phyloP scores from a whole-genome alignment of 2,113 vertebrate genomes.

The Oryzias celebensis region DNA sequence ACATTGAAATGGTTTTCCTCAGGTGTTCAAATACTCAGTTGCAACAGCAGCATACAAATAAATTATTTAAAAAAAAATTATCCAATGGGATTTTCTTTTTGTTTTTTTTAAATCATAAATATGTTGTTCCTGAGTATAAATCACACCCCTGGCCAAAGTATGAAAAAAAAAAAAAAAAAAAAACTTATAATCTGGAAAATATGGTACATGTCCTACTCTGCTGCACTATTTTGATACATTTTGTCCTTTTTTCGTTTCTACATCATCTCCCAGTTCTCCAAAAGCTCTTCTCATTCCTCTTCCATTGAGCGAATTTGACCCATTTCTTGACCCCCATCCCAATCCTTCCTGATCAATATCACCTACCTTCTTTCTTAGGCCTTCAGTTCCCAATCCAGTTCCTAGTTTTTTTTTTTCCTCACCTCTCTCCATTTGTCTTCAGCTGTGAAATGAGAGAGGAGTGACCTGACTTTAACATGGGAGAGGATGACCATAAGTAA shows the following conservation, averaged over 20 bases:
- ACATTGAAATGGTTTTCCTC: no score
- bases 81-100: no score
- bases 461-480: conserved; percentile 55
- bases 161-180: no score
- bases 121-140: no score
- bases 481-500: conserved; percentile 43
- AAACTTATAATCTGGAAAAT: no score
- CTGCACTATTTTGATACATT: neutral
- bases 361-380: neutral
- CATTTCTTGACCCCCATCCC: neutral
- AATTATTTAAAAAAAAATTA: no score
- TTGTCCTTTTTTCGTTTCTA: neutral
- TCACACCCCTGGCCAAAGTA: no score
- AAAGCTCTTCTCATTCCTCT: conserved; percentile 25
- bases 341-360: conserved; percentile 9
- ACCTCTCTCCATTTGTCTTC: conserved; percentile 36
- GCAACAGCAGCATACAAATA: no score
- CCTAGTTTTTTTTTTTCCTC: neutral
- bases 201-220: no score
- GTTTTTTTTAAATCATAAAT: no score
- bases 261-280: neutral
- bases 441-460: conserved; percentile 69
- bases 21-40: no score
- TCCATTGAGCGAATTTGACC: conserved; percentile 12
- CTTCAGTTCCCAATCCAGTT: conserved; percentile 2